Percentiles rank a stretch among this genome's conserved stretches.
phyloP scores from a whole-genome alignment of 53 echinoderm and acorn worm species.

The Holothuria leucospilota region DNA sequence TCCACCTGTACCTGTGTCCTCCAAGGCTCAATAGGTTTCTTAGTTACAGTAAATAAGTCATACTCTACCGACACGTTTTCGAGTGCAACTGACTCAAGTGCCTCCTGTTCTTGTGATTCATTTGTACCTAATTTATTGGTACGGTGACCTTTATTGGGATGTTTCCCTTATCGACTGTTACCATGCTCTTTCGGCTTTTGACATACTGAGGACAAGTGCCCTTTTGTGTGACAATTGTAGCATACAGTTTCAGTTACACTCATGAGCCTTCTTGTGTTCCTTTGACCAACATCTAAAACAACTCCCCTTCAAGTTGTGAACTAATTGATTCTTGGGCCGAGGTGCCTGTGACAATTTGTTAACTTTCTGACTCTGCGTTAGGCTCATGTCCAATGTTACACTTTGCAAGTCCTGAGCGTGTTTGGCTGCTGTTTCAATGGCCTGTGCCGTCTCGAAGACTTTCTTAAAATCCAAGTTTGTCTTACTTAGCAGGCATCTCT shows the following conservation, averaged over 20 bases:
- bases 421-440: slow-evolving; percentile 1
- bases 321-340: not conserved
- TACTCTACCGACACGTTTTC: not conserved
- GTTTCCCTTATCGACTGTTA: not conserved
- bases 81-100: not conserved
- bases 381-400: not conserved
- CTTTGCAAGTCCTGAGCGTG: slow-evolving; percentile 31
- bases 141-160: not conserved
- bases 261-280: slow-evolving; percentile 17
- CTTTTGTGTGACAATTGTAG: slow-evolving; percentile 34
- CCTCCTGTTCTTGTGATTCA: too few species aligned
- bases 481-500: too few species aligned
- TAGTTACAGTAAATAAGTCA: slow-evolving; percentile 8
- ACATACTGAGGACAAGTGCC: slow-evolving; percentile 61
- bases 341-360: not conserved
- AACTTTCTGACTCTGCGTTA: not conserved
- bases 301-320: not conserved
- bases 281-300: slow-evolving; percentile 22
- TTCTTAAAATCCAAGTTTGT: too few species aligned
- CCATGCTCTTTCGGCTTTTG: slow-evolving; percentile 15
- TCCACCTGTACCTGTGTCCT: slow-evolving; percentile 1
- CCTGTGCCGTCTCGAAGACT: too few species aligned
- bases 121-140: not conserved
- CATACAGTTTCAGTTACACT: slow-evolving; percentile 16
- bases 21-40: not conserved